Conservation (phyloP, 2,797 vertebrate species). For the Anas bahamensis region DNA sequence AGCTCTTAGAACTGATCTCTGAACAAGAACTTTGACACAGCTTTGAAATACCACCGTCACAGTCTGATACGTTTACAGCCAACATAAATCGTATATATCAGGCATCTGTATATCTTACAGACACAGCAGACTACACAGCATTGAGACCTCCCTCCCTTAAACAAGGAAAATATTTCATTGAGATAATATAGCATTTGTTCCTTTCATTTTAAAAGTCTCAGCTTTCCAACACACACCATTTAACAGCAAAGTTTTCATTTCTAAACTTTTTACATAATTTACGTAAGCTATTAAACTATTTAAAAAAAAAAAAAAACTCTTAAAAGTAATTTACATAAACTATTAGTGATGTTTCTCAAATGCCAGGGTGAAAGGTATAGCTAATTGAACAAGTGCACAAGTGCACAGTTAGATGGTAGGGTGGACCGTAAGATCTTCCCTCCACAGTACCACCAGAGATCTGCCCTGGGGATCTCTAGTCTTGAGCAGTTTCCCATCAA, state of each 20-base stretch:
- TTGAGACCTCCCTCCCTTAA: background rate
- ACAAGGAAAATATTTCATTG: background rate
- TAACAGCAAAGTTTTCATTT: background rate
- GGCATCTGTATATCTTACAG: background rate
- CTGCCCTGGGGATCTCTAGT: too few relatives aligned
- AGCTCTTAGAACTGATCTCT: background rate
- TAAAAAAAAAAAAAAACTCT: too few relatives aligned
- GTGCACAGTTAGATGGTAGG: too few relatives aligned
- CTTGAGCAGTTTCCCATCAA: too few relatives aligned
- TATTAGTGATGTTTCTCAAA: too few relatives aligned
- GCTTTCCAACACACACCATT: background rate
- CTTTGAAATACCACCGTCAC: background rate
- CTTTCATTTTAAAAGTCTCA: background rate
- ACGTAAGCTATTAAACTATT: background rate
- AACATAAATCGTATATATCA: background rate
- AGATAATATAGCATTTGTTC: background rate
- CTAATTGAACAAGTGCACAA: too few relatives aligned
- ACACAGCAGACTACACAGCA: background rate
- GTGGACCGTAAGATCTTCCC: too few relatives aligned
- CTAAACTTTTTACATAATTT: background rate
- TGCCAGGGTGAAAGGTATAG: too few relatives aligned
- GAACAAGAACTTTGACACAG: background rate
- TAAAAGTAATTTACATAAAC: too few relatives aligned
- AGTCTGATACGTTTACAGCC: background rate
- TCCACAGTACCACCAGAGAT: too few relatives aligned